Conservation (phyloP, 1,140 invertebrate genomes). For the Battus philenor region DNA sequence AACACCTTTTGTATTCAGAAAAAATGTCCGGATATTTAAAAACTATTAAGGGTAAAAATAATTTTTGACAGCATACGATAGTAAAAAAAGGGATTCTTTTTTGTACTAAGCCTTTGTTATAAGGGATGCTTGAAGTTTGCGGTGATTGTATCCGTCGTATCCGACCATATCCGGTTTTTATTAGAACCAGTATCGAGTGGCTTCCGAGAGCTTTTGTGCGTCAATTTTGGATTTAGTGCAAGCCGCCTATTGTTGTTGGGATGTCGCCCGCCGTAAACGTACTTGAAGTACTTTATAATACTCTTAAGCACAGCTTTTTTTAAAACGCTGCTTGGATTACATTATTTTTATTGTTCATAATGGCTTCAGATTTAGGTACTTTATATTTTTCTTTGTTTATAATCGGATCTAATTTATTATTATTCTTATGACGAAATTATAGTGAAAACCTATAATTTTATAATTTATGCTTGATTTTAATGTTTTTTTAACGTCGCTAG, state of each 20-base stretch:
- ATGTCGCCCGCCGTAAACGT: conserved; percentile 42
- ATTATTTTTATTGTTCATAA: too few relatives aligned
- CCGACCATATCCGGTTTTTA: conserved; percentile 63
- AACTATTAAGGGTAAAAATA: conserved; percentile 8
- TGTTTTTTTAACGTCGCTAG: too few relatives aligned
- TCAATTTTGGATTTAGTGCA: conserved; percentile 38
- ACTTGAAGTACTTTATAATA: conserved; percentile 19
- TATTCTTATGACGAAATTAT: too few relatives aligned
- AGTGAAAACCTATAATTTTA: too few relatives aligned
- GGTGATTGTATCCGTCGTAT: conserved; percentile 50
- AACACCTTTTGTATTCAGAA: neutral
- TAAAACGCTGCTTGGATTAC: too few relatives aligned
- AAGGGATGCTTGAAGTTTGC: conserved; percentile 31
- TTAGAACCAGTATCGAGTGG: conserved; percentile 63
- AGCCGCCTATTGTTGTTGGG: conserved; percentile 39
- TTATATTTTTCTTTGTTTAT: too few relatives aligned
- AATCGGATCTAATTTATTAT: too few relatives aligned
- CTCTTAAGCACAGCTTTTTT: neutral
- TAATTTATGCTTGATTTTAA: too few relatives aligned
- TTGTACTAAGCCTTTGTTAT: conserved; percentile 5
- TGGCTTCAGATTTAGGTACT: too few relatives aligned
- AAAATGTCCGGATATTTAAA: conserved; percentile 3
- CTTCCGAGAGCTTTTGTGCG: conserved; percentile 55
- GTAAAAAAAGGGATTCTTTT: conserved; percentile 16
- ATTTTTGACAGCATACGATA: conserved; percentile 15